Evolutionary conservation across 2,797 vertebrate genomes (phyloP).

Genomic region (Zalophus californianus): DNA sequence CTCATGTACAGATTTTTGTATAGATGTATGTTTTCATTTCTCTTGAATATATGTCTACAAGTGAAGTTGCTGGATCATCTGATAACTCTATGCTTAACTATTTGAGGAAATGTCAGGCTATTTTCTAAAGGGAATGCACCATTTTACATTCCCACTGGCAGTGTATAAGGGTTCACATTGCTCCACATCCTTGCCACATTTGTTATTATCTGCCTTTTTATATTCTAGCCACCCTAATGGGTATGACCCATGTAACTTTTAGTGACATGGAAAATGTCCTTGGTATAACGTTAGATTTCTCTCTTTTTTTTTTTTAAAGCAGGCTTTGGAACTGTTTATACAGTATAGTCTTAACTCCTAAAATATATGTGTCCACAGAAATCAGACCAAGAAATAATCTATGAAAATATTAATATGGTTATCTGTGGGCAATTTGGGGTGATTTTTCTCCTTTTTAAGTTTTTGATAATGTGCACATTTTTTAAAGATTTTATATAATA

Average conservation of each 20-base stretch:
- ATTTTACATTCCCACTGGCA: not conserved
- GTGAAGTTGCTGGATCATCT: not conserved
- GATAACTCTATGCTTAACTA: not conserved
- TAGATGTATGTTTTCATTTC: not conserved
- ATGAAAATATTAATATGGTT: constrained; percentile 1
- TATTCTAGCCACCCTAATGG: not conserved
- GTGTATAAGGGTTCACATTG: not conserved
- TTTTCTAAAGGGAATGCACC: not conserved
- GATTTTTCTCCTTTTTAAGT: constrained; percentile 35
- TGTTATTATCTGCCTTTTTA: not conserved
- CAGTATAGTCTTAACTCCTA: not conserved
- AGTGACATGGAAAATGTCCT: not conserved
- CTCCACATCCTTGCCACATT: not conserved
- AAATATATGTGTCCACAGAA: not conserved
- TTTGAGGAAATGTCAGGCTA: not conserved
- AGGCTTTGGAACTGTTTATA: constrained; percentile 35
- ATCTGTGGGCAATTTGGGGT: not conserved
- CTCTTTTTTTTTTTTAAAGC: not conserved
- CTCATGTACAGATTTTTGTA: not conserved
- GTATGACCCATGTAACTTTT: not conserved
- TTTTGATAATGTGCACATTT: not conserved
- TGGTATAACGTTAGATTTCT: not conserved
- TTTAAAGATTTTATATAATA: too few species aligned
- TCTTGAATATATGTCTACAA: not conserved
- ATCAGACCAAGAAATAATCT: not conserved